Base-by-base conservation (phyloP, 2,113 vertebrate species). In the Epinephelus fuscoguttatus region DNA sequence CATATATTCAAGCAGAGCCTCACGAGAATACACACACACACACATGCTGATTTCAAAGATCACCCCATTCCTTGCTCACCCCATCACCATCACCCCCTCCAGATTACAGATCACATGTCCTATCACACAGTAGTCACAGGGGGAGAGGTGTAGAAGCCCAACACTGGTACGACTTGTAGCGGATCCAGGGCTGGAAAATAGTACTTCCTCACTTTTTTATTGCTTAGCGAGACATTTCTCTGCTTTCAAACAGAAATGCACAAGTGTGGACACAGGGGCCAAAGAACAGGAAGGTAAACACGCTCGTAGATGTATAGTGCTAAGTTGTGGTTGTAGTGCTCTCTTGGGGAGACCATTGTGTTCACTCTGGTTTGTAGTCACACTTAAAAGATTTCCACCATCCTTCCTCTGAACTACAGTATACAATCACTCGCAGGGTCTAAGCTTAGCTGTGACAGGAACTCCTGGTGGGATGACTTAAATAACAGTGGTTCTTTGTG, bases 91-190 rank as follows among this genome's bases (percentile, higher is more conserved):
- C 60, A 74, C 18, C 79, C 67, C 77, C 15, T 75, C 61, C 61
- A 86, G 88, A 93, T 91, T 91, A 93, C 47, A 89, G 80, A 86
- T 93, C 92, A 91, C 89, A 91, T 94, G 92, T 61, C 42, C 66
- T 57, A 50, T 72, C 80, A 60, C 80, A 88, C 84, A 86, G 78
- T 50, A 40, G 76, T 69, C 2, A 45, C 12, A 53, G 40, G 47
- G 49, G 55, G 52, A 69, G 37, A 7, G 80, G 70, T 23, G 69
- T 75, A 56, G 45, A 56, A 81, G 30, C 59, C 57, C 37, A 79
- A 52, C 33, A 80, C 30, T 75, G 62, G 70, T 68, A n/a, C 5
- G 8, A 73, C 73, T 80, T 66, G 59, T 4, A 21, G 62, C 17
- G 11, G 9, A 77, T 42, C 78, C 21, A 30, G 64, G 50, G 60